A percentile compares a stretch with the other conserved stretches of the same genome.
These are phyloP conservation scores for Scaptomyza tumidula DNA, from an alignment of 2,888 invertebrate species.

Conservation along the genomic window DNA sequence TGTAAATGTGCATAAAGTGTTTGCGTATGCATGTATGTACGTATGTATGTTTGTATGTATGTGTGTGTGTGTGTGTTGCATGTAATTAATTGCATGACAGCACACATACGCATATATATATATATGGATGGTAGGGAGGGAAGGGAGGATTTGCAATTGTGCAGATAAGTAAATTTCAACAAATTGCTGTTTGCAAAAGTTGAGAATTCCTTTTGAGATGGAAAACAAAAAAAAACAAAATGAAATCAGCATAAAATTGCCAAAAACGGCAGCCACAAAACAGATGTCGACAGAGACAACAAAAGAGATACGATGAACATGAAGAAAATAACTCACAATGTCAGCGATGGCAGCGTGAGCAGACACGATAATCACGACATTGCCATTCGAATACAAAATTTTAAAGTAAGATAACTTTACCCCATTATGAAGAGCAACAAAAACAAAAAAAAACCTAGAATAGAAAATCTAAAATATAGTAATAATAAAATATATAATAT, in stretches of 20 bases:
- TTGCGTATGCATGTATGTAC: neutral
- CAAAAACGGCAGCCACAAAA: conserved; percentile 28
- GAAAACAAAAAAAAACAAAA: conserved; percentile 48
- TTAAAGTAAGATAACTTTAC: no score
- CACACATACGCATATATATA: conserved; percentile 32
- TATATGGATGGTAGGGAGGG: neutral
- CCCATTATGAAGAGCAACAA: no score
- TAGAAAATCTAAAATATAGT: no score
- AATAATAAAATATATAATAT: no score
- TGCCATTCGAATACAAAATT: no score
- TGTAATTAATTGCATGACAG: conserved; percentile 65
- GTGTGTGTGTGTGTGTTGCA: conserved; percentile 28
- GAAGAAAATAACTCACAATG: neutral
- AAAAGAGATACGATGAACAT: neutral
- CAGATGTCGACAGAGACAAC: conserved; percentile 12
- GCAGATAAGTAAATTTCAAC: conserved; percentile 51
- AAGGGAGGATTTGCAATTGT: conserved; percentile 19
- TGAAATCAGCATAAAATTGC: conserved; percentile 51
- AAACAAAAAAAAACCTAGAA: no score
- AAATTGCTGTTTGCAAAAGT: conserved; percentile 46
- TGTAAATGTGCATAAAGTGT: conserved; percentile 57
- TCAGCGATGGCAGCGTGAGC: conserved; percentile 11
- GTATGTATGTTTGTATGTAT: conserved; percentile 1
- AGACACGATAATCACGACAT: neutral
- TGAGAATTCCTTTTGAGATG: conserved; percentile 16